These are phyloP conservation scores for Conger conger DNA, from an alignment of 2,113 vertebrate species.

Conservation along the genomic window DNA sequence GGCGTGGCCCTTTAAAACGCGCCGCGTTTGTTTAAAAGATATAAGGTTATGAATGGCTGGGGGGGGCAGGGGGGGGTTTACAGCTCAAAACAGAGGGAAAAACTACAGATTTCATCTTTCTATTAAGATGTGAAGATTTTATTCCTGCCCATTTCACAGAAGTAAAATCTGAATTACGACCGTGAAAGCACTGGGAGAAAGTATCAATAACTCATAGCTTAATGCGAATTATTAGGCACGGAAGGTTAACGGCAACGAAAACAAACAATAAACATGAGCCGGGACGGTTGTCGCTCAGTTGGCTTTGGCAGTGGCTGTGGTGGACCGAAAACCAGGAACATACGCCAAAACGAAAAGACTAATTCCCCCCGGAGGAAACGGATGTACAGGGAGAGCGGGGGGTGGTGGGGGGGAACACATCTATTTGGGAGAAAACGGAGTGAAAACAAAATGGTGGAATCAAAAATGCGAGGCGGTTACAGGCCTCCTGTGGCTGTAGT, in stretches of 20 bases:
- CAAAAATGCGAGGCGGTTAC: neutral
- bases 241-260: neutral
- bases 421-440: neutral
- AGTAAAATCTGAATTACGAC: neutral
- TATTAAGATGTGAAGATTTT: neutral
- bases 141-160: neutral
- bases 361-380: neutral
- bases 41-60: constrained; percentile 8
- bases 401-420: neutral
- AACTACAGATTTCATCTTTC: too few relatives aligned
- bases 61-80: neutral
- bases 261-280: neutral
- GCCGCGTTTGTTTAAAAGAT: constrained; percentile 19
- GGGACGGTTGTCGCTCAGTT: neutral
- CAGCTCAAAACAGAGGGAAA: neutral
- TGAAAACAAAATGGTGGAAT: neutral
- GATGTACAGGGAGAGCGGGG: neutral
- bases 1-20: constrained; percentile 16
- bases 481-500: neutral
- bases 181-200: neutral
- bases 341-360: neutral
- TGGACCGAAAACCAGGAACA: neutral
- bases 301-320: neutral
- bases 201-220: neutral
- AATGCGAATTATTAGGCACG: neutral